Conservation (phyloP, 2,888 invertebrate species). For the Pseudeuparius sepicola region DNA sequence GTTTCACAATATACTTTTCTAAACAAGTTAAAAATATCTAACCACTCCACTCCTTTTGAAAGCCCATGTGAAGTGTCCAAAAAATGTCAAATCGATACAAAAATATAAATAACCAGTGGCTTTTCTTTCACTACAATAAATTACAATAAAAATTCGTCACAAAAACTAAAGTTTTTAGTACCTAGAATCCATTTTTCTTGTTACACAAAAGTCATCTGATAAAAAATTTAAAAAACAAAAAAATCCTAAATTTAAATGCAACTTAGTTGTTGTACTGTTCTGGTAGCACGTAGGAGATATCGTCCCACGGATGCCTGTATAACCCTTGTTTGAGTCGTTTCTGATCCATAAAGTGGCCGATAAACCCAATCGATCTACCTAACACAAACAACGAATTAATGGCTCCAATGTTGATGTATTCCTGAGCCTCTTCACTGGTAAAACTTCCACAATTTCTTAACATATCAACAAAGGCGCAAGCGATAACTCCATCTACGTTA, state of each 20-base stretch:
- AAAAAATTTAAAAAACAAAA: constrained; percentile 1
- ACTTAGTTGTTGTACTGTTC: constrained; percentile 49
- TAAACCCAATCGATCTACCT: constrained; percentile 96
- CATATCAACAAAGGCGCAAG: constrained; percentile 94
- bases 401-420: constrained; percentile 94
- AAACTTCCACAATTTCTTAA: constrained; percentile 89
- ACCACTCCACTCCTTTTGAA: too few species aligned
- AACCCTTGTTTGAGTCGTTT: constrained; percentile 97
- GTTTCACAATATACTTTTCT: too few species aligned
- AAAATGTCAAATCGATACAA: too few species aligned
- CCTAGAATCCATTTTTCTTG: too few species aligned
- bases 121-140: too few species aligned
- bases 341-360: constrained; percentile 98
- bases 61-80: too few species aligned
- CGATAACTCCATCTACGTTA: constrained; percentile 98
- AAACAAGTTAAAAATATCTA: too few species aligned
- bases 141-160: too few species aligned
- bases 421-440: constrained; percentile 93
- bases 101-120: too few species aligned
- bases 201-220: not conserved
- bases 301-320: constrained; percentile 99
- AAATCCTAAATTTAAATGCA: not conserved
- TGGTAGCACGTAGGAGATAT: constrained; percentile 83
- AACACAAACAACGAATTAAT: constrained; percentile 97
- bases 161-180: too few species aligned